Percentiles rank a stretch among this genome's conserved stretches.
These are phyloP conservation scores for Pangasianodon gigas DNA, from an alignment of 2,113 vertebrate species.

Conservation along the genomic window DNA sequence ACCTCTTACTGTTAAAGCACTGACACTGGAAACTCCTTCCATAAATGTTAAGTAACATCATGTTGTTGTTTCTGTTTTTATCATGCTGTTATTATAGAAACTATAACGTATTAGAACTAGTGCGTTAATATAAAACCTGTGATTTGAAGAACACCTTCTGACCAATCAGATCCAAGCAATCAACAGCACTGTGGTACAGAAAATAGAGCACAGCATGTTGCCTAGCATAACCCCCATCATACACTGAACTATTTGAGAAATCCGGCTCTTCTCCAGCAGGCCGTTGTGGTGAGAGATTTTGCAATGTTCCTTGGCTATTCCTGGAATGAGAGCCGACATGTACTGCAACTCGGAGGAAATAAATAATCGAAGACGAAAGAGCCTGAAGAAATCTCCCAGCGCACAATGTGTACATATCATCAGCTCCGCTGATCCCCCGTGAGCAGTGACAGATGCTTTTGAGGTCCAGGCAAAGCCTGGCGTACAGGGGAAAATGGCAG, in stretches of 20 bases:
- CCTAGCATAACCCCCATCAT: background rate
- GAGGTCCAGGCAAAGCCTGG: constrained; percentile 51
- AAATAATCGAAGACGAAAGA: constrained; percentile 51
- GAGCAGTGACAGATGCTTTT: constrained; percentile 54
- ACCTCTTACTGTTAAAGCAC: background rate
- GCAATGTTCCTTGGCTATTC: constrained; percentile 22
- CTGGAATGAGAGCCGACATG: background rate
- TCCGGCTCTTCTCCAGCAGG: background rate
- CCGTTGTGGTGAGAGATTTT: background rate
- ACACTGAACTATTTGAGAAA: background rate
- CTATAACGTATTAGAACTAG: background rate
- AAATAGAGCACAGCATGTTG: constrained; percentile 12
- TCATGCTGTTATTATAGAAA: background rate
- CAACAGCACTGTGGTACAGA: background rate
- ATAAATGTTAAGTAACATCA: background rate
- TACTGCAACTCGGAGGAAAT: constrained; percentile 12
- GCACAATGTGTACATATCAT: constrained; percentile 40
- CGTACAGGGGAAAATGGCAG: constrained; percentile 57
- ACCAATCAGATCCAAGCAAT: background rate
- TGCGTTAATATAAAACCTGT: background rate
- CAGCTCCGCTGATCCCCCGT: constrained; percentile 42
- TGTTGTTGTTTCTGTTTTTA: too few species aligned
- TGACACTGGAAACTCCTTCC: constrained; percentile 1
- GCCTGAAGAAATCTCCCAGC: constrained; percentile 43
- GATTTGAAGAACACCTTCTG: too few species aligned